Evolutionary conservation across 2,113 vertebrate genomes (phyloP), one percentile per base, ranked within the genome.

Genomic region (Prunella himalayana): DNA sequence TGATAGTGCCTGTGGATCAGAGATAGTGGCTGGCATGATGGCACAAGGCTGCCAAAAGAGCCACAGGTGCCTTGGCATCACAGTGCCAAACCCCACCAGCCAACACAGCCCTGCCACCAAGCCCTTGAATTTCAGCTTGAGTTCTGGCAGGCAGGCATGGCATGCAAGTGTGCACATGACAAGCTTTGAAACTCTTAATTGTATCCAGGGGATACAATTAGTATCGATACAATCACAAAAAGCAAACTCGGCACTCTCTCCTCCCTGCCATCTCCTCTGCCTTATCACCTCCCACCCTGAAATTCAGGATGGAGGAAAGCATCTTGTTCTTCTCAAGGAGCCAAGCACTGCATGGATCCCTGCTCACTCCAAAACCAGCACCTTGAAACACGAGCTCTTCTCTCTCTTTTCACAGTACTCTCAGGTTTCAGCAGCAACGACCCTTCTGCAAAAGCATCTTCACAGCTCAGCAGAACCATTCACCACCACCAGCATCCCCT

Each of bases 1-100:
- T 41, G 24, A 60, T 0, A 3, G n/a, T 19, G 54, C 12, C 30
- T 0, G 0, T 6, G 68, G 81, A 44, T 45, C 77, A 57, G 45
- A 47, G 41, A 68, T 9, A 2, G 49, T 2, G 10, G 44, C 76
- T 79, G 72, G 44, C 47, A 61, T 5, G 45, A 78, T 10, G 75
- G 71, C 71, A 64, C 1, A 22, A 63, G 56, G 80, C 53, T 88
- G 93, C 60, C 10, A 8, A 24, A 37, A 75, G 18, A n/a, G 47
- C 60, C 53, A 33, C 44, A 15, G 35, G n/a, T 4, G 1, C 56
- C n/a, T 24, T 22, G 56, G 61, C 49, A 51, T 30, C 61, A 14
- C 1, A 0, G 65, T 39, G 57, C 42, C 82, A 54, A 75, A 61
- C 10, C 2, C 41, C 45, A 37, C 7, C 81, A 19, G 72, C 23